Conservation (phyloP, 2,113 vertebrate species). For the Sylvicapra grimmia region DNA sequence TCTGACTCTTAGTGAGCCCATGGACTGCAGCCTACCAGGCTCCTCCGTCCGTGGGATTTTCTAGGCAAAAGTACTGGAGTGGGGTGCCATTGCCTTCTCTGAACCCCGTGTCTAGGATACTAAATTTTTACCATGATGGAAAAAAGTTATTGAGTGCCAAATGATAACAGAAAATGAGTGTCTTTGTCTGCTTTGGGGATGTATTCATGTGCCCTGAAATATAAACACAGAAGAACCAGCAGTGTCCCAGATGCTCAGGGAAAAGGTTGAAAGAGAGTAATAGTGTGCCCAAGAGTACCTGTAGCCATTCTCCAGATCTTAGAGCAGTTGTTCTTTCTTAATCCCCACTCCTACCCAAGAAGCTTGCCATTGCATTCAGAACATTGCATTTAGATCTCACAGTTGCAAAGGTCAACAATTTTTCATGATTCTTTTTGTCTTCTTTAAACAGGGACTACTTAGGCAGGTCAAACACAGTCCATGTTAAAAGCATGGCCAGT, state of each 20-base stretch:
- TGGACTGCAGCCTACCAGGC: too few relatives aligned
- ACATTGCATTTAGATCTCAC: background rate
- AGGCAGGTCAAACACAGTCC: background rate
- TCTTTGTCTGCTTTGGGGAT: background rate
- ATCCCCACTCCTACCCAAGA: background rate
- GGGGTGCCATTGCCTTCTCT: too few relatives aligned
- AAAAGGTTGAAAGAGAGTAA: background rate
- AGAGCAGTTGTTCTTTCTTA: background rate
- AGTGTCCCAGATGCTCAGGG: background rate
- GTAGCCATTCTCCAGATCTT: background rate
- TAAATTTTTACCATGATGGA: background rate
- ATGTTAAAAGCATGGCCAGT: background rate
- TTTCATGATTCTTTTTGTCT: background rate
- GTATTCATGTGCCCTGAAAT: background rate
- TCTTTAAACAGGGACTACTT: background rate
- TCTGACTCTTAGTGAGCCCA: too few relatives aligned
- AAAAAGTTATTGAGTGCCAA: background rate
- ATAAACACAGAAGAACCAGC: background rate
- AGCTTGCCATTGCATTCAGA: background rate
- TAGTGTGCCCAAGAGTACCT: accelerated
- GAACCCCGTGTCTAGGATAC: background rate
- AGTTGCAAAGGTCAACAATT: background rate
- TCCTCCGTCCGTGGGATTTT: too few relatives aligned
- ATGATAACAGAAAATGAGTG: background rate
- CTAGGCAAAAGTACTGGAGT: too few relatives aligned